Conservation (phyloP, 2,113 vertebrate genomes). For the Lates calcarifer region DNA sequence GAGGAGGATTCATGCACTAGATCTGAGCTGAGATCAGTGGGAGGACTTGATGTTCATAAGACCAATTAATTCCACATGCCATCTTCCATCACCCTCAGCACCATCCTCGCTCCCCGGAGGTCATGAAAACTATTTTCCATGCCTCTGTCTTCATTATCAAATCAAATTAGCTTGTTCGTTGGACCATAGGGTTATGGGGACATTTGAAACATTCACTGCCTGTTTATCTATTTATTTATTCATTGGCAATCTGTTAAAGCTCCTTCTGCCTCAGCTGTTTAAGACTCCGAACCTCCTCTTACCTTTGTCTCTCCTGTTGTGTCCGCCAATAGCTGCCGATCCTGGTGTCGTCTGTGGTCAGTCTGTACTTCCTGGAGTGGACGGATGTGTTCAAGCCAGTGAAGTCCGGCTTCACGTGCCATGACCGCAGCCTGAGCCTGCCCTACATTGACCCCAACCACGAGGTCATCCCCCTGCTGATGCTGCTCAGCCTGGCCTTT, state of each 20-base stretch:
- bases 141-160: conserved; percentile 47
- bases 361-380: conserved; percentile 98
- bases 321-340: conserved; percentile 90
- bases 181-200: conserved; percentile 52
- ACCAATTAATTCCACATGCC: conserved; percentile 32
- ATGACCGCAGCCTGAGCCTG: conserved; percentile 96
- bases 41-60: conserved; percentile 24
- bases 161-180: conserved; percentile 61
- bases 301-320: background rate
- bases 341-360: conserved; percentile 95
- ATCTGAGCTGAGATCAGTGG: conserved; percentile 12
- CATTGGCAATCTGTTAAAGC: conserved; percentile 31
- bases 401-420: conserved; percentile 94
- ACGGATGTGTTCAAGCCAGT: conserved; percentile 98
- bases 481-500: conserved; percentile 96
- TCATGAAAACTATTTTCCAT: conserved; percentile 39
- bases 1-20: background rate
- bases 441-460: conserved; percentile 95
- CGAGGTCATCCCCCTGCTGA: conserved; percentile 95
- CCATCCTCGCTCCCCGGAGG: conserved; percentile 3
- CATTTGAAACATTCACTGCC: conserved; percentile 31
- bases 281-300: conserved; percentile 15
- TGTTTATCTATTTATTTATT: conserved; percentile 57
- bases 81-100: conserved; percentile 7
- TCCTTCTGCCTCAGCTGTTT: conserved; percentile 20